phyloP scores from a whole-genome alignment of 2,797 vertebrate species.

The Onychomys arenicola region DNA sequence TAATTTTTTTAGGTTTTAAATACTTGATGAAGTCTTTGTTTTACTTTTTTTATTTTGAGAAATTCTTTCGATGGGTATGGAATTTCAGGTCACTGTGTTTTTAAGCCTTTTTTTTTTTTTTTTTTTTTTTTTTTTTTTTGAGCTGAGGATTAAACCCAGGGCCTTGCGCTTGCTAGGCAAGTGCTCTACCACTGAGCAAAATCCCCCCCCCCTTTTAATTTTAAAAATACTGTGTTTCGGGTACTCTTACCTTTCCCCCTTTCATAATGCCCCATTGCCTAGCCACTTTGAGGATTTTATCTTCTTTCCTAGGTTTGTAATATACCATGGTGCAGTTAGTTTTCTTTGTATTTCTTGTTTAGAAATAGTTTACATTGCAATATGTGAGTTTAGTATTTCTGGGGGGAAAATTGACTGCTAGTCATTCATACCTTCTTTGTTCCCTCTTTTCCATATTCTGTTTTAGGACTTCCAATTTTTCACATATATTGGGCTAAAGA shows the following conservation, averaged over 20 bases:
- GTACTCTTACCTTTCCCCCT: not conserved
- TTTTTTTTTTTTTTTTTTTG: not conserved
- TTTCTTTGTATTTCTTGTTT: not conserved
- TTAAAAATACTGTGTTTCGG: not conserved
- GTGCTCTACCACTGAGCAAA: no score
- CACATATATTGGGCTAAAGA: not conserved
- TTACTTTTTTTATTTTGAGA: not conserved
- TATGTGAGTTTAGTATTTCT: conserved; percentile 10
- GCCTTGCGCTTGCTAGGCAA: no score
- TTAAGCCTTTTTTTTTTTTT: not conserved
- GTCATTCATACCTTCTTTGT: not conserved
- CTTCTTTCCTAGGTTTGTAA: not conserved
- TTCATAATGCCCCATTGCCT: not conserved
- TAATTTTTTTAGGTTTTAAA: not conserved
- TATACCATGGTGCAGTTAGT: not conserved
- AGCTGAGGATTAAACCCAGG: no score
- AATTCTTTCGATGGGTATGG: not conserved
- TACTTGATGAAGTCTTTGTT: not conserved
- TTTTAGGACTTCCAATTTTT: not conserved
- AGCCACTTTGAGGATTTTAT: not conserved
- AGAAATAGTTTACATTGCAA: not conserved
- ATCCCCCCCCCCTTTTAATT: no score
- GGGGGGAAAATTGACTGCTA: not conserved
- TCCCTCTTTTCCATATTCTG: not conserved
- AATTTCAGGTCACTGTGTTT: not conserved